These are phyloP conservation scores for Seriola aureovittata DNA, from an alignment of 2,113 vertebrate species.

Conservation along the genomic window DNA sequence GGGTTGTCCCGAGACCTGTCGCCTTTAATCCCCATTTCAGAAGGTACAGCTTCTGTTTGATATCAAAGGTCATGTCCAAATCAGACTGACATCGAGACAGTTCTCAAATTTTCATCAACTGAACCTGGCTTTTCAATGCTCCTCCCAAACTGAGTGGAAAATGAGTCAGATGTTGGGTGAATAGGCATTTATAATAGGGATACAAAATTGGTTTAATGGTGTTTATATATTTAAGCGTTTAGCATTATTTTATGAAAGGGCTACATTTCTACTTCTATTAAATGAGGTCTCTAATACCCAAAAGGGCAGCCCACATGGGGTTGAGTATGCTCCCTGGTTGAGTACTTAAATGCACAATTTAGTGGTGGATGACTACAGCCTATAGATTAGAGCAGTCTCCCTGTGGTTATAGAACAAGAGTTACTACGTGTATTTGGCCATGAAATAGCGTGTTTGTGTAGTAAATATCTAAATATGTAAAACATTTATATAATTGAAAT, in stretches of 20 bases:
- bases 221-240: background rate
- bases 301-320: background rate
- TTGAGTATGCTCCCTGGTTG: background rate
- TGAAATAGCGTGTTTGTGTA: background rate
- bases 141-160: background rate
- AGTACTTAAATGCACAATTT: background rate
- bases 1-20: no score
- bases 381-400: background rate
- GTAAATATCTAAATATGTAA: background rate
- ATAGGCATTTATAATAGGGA: background rate
- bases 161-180: background rate
- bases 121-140: background rate
- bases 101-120: background rate
- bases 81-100: background rate
- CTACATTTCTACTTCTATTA: background rate
- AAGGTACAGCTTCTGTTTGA: no score
- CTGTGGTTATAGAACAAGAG: background rate
- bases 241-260: background rate
- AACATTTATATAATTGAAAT: background rate
- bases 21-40: no score
- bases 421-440: background rate
- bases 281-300: background rate
- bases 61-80: no score
- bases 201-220: background rate
- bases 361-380: background rate